Conservation (phyloP, 2,888 invertebrate species). For the Drosophila recens region DNA sequence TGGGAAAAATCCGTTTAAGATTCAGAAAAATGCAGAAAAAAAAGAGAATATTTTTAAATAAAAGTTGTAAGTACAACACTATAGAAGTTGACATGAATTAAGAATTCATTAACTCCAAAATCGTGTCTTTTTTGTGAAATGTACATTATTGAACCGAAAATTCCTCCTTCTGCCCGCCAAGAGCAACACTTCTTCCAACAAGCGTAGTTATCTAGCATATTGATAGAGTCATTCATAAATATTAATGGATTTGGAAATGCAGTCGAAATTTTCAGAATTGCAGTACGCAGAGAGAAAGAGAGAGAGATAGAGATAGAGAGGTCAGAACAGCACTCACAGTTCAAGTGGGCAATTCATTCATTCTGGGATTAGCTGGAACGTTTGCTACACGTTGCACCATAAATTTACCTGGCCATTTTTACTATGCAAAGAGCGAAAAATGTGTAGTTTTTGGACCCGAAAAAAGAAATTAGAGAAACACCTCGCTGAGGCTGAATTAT, state of each 20-base stretch:
- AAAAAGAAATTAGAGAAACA: constrained; percentile 48
- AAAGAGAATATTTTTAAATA: no score
- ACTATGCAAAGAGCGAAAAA: constrained; percentile 61
- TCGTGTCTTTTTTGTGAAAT: no score
- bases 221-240: constrained; percentile 60
- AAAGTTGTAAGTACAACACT: no score
- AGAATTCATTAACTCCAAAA: no score
- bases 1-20: no score
- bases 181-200: not conserved
- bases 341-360: constrained; percentile 75
- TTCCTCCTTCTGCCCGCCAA: no score
- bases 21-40: no score
- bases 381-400: constrained; percentile 60
- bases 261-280: constrained; percentile 7
- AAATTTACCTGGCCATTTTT: constrained; percentile 64
- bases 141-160: no score
- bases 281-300: not conserved
- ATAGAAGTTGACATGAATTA: no score
- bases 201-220: constrained; percentile 43
- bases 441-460: constrained; percentile 48
- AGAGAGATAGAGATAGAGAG: not conserved
- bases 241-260: constrained; percentile 60
- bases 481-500: constrained; percentile 64
- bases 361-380: constrained; percentile 66
- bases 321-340: constrained; percentile 13